Conservation (phyloP, 2,113 vertebrate species). For the Caretta caretta region DNA sequence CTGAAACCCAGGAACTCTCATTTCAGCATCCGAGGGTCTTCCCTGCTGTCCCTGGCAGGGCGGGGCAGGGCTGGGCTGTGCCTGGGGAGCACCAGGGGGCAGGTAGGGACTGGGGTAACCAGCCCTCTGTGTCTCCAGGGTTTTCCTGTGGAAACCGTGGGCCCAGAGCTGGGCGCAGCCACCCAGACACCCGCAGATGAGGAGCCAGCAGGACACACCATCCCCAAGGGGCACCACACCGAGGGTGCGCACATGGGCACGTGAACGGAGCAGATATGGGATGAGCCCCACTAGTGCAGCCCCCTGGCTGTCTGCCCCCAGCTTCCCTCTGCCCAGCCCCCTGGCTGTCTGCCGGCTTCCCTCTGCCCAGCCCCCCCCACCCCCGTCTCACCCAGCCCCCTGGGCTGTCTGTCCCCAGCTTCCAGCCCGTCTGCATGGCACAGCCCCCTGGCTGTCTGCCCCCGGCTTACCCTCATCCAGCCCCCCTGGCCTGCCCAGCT, state of each 20-base stretch:
- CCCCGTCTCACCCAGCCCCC: no score
- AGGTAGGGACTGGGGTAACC: fast-evolving
- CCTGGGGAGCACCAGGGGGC: not conserved
- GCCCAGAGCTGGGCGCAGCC: not conserved
- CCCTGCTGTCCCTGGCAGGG: not conserved
- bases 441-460: not conserved
- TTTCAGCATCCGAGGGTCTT: not conserved
- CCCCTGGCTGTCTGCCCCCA: no score
- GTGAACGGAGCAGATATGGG: not conserved
- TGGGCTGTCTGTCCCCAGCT: not conserved
- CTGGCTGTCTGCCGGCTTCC: not conserved
- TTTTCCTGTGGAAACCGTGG: slow-evolving; percentile 65
- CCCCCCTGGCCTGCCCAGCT: not conserved
- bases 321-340: not conserved
- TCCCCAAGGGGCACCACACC: not conserved
- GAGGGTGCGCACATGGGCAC: not conserved
- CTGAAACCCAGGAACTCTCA: not conserved
- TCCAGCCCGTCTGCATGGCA: not conserved
- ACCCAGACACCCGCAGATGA: not conserved
- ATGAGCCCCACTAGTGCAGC: not conserved
- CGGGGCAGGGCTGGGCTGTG: not conserved
- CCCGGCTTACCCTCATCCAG: not conserved
- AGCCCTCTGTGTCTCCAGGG: slow-evolving; percentile 33
- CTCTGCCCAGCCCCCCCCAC: not conserved
- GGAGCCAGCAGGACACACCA: fast-evolving